Conservation (phyloP, 2,888 invertebrate species). For the Melieria picta region DNA sequence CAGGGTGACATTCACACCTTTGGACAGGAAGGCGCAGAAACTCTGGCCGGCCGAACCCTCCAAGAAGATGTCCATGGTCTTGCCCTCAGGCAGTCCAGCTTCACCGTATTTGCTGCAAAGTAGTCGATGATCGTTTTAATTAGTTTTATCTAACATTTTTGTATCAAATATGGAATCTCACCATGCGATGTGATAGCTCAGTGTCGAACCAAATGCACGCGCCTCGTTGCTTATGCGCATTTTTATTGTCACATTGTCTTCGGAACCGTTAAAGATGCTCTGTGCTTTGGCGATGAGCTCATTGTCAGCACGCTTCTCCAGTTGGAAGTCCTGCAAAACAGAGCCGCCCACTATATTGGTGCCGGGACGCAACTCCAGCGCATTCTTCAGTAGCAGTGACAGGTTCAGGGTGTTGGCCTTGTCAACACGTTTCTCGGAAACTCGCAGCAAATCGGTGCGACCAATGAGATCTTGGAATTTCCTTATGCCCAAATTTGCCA, state of each 20-base stretch:
- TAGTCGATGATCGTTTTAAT: neutral
- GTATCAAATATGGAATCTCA: slow-evolving; percentile 66
- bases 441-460: slow-evolving; percentile 86
- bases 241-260: slow-evolving; percentile 75
- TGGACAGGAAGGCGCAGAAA: slow-evolving; percentile 96
- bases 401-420: slow-evolving; percentile 90
- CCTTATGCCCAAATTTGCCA: slow-evolving; percentile 91
- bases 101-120: slow-evolving; percentile 83
- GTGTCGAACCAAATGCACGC: slow-evolving; percentile 91
- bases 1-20: slow-evolving; percentile 87
- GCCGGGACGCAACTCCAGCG: slow-evolving; percentile 87
- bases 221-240: slow-evolving; percentile 91
- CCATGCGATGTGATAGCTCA: slow-evolving; percentile 96
- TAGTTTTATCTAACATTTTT: neutral
- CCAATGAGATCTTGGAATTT: slow-evolving; percentile 92
- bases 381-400: slow-evolving; percentile 86
- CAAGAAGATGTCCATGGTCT: slow-evolving; percentile 80
- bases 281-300: slow-evolving; percentile 79
- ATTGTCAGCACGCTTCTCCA: slow-evolving; percentile 87
- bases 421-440: slow-evolving; percentile 76
- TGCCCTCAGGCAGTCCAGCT: slow-evolving; percentile 82
- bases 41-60: slow-evolving; percentile 98
- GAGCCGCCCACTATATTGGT: slow-evolving; percentile 92
- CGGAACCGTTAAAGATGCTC: slow-evolving; percentile 79
- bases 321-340: slow-evolving; percentile 83